Percentiles rank a stretch among this genome's conserved stretches.
Conservation (phyloP, 2,888 invertebrate genomes). For the Oxystoma pomonae region DNA sequence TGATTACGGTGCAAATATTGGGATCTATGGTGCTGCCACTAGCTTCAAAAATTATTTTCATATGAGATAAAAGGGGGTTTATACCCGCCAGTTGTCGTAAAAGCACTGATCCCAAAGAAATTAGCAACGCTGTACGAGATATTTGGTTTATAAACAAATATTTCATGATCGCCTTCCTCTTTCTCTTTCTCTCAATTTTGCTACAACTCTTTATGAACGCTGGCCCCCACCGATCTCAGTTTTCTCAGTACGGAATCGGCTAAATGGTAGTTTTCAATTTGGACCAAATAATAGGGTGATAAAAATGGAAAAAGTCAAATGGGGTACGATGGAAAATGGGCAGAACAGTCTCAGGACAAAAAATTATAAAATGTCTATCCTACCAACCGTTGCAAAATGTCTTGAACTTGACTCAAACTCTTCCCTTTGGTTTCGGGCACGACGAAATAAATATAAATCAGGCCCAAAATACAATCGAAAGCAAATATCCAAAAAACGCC, state of each 20-base stretch:
- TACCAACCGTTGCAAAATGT: conserved; percentile 11
- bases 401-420: conserved; percentile 78
- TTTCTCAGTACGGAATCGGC: conserved; percentile 62
- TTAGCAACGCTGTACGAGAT: conserved; percentile 54
- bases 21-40: conserved; percentile 48
- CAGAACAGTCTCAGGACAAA: conserved; percentile 24
- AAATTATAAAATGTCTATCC: too few species aligned
- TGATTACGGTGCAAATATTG: conserved; percentile 20
- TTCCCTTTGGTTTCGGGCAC: conserved; percentile 76
- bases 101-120: conserved; percentile 21
- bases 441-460: conserved; percentile 30
- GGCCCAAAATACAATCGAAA: conserved; percentile 25
- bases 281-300: conserved; percentile 28
- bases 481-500: conserved; percentile 71
- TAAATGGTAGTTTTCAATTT: conserved; percentile 53
- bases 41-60: conserved; percentile 56
- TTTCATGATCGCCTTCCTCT: too few species aligned
- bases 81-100: conserved; percentile 32
- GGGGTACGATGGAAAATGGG: conserved; percentile 26
- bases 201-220: conserved; percentile 21
- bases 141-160: conserved; percentile 42
- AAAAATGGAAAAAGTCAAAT: conserved; percentile 26
- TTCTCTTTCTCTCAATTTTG: too few species aligned
- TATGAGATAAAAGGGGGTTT: conserved; percentile 24
- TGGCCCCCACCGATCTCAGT: conserved; percentile 17